Conservation (phyloP, 2,113 vertebrate species). For the Malurus cyaneus region DNA sequence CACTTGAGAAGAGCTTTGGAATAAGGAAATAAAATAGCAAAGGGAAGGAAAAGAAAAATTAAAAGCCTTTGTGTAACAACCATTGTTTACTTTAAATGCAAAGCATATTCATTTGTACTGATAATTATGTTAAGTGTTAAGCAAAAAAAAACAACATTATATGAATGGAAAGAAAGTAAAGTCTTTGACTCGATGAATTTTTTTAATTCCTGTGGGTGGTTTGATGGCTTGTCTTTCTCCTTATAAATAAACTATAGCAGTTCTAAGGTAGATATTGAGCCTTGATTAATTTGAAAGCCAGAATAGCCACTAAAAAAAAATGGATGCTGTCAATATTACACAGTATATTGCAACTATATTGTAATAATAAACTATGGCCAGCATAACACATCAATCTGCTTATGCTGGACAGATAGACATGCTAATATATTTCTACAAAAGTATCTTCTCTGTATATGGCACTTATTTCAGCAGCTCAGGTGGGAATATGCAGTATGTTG, state of each 20-base stretch:
- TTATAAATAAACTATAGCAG: slow-evolving; percentile 78
- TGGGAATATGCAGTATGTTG: fast-evolving
- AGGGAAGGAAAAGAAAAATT: slow-evolving; percentile 63
- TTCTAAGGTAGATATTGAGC: slow-evolving; percentile 74
- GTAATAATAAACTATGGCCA: neutral
- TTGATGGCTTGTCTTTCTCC: slow-evolving; percentile 75
- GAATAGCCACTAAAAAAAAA: slow-evolving; percentile 65
- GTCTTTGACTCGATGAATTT: slow-evolving; percentile 79
- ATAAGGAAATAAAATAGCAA: slow-evolving; percentile 54
- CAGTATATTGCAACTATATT: neutral
- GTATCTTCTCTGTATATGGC: neutral
- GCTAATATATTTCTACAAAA: neutral
- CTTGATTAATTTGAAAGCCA: slow-evolving; percentile 77
- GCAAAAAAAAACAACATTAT: slow-evolving; percentile 87
- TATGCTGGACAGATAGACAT: neutral
- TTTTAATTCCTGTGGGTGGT: slow-evolving; percentile 83
- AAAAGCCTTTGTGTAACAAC: slow-evolving; percentile 64
- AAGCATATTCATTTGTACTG: slow-evolving; percentile 79
- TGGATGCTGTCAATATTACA: slow-evolving; percentile 30
- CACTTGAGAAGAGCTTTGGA: slow-evolving; percentile 30
- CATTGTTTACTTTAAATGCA: slow-evolving; percentile 74
- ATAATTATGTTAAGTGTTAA: slow-evolving; percentile 79
- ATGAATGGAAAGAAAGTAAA: slow-evolving; percentile 85
- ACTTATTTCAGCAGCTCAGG: neutral
- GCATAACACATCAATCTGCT: neutral